These are phyloP conservation scores for Chaetogeoica ovagalla DNA, from an alignment of 2,888 invertebrate species.

Conservation along the genomic window DNA sequence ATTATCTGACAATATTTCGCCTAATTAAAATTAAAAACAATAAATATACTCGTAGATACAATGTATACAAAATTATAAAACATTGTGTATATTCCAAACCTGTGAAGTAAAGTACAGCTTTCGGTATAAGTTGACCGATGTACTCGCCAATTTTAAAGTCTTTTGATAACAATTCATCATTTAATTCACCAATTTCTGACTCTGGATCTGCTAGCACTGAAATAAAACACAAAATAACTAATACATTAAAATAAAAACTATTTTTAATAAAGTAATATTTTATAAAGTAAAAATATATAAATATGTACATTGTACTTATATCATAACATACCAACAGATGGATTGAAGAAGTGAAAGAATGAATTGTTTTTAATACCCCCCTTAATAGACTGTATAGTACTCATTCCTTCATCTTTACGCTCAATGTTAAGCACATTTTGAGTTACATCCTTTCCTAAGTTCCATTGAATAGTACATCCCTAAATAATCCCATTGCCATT, in stretches of 20 bases:
- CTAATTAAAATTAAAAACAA: constrained; percentile 56
- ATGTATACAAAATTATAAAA: background rate
- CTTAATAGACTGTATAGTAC: constrained; percentile 81
- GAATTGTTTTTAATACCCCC: constrained; percentile 95
- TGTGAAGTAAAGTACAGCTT: constrained; percentile 94
- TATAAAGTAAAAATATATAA: background rate
- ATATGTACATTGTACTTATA: background rate
- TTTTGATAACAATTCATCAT: constrained; percentile 80
- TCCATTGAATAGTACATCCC: constrained; percentile 96
- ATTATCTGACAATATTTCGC: constrained; percentile 72
- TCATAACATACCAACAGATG: constrained; percentile 67
- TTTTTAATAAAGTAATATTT: too few relatives aligned
- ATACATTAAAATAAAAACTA: too few relatives aligned
- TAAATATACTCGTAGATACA: background rate
- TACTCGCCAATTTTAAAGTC: constrained; percentile 99
- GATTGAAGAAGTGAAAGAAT: constrained; percentile 98
- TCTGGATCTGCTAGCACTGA: constrained; percentile 81
- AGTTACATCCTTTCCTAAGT: constrained; percentile 95
- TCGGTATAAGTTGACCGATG: constrained; percentile 94
- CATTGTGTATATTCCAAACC: constrained; percentile 68
- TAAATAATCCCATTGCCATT: constrained; percentile 57
- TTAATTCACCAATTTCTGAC: constrained; percentile 85
- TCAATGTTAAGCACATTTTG: constrained; percentile 95
- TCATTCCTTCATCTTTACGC: constrained; percentile 96
- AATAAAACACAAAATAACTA: too few relatives aligned